These are phyloP conservation scores for Argopecten irradians DNA, from an alignment of 1,140 invertebrate species.

Conservation along the genomic window DNA sequence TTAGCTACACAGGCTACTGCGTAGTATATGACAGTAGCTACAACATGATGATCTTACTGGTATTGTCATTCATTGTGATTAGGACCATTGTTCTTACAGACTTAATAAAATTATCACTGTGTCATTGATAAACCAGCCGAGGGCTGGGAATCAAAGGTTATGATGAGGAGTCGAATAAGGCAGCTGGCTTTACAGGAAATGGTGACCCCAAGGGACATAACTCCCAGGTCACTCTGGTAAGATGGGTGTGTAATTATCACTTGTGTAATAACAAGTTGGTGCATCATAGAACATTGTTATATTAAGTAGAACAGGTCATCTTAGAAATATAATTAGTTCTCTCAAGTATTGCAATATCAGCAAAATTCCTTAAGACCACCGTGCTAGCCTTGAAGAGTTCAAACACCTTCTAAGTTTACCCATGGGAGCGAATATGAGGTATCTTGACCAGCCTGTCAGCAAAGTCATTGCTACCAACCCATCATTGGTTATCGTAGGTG, in stretches of 20 bases:
- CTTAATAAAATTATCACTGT: background rate
- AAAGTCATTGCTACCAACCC: background rate
- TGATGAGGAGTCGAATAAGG: background rate
- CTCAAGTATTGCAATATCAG: background rate
- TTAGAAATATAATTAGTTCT: background rate
- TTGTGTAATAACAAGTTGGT: background rate
- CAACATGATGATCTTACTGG: too few species aligned
- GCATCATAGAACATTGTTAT: background rate
- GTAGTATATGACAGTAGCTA: too few species aligned
- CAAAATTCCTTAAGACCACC: background rate
- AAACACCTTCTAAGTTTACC: background rate
- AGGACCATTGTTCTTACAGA: background rate
- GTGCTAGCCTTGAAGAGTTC: background rate
- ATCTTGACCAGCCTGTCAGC: background rate
- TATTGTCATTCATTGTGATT: background rate
- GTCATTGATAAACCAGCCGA: background rate
- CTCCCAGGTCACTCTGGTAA: background rate
- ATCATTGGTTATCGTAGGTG: background rate
- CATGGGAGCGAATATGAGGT: background rate
- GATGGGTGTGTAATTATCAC: background rate
- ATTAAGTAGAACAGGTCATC: background rate
- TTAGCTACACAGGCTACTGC: too few species aligned
- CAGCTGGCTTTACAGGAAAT: background rate
- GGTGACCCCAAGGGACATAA: background rate
- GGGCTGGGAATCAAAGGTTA: background rate